Percentiles rank a stretch among this genome's conserved stretches.
Evolutionary conservation across 2,797 vertebrate genomes (phyloP).

Genomic region (Pogonophryne albipinna): DNA sequence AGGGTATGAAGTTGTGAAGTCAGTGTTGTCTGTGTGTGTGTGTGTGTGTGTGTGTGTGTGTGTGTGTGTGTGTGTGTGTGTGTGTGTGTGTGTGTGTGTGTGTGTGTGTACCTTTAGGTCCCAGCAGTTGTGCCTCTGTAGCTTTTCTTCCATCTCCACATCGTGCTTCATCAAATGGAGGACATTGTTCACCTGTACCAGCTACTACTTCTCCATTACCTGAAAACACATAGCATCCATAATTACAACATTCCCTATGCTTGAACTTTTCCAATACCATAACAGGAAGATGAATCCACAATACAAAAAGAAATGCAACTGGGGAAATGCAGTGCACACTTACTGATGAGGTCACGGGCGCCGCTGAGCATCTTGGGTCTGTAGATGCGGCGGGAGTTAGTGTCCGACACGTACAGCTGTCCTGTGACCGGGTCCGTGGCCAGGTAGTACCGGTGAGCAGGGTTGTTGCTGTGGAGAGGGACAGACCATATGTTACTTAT

Average conservation of each 20-base stretch:
- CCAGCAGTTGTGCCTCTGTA: slow-evolving; percentile 94
- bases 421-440: slow-evolving; percentile 95
- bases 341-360: slow-evolving; percentile 87
- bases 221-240: slow-evolving; percentile 38
- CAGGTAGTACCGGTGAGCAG: slow-evolving; percentile 96
- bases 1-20: too few species aligned
- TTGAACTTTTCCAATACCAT: not conserved
- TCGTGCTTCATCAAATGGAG: slow-evolving; percentile 95
- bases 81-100: slow-evolving; percentile 9
- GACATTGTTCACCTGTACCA: slow-evolving; percentile 96
- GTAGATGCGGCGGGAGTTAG: slow-evolving; percentile 95
- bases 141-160: slow-evolving; percentile 98
- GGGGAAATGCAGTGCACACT: slow-evolving; percentile 13
- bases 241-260: not conserved
- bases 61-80: slow-evolving; percentile 18
- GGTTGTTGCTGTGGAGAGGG: slow-evolving; percentile 91
- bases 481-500: not conserved
- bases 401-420: slow-evolving; percentile 96
- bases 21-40: not conserved
- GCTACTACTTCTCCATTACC: slow-evolving; percentile 93
- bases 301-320: not conserved
- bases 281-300: not conserved
- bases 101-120: slow-evolving; percentile 91
- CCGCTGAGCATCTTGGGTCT: slow-evolving; percentile 92
- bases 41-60: not conserved